These are phyloP conservation scores for Ostrea edulis DNA, from an alignment of 1,140 invertebrate genomes.

Conservation along the genomic window DNA sequence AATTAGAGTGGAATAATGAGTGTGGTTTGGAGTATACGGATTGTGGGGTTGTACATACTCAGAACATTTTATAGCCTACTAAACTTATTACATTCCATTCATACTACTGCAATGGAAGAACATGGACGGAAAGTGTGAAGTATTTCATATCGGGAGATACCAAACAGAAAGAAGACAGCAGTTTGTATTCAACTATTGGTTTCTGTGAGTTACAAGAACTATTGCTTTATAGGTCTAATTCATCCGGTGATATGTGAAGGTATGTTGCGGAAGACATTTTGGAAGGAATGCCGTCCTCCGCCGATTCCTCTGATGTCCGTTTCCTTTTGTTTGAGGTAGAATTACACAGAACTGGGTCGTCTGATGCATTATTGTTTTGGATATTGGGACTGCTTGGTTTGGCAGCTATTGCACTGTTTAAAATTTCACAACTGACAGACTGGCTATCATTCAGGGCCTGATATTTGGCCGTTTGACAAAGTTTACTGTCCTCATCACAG, in stretches of 20 bases:
- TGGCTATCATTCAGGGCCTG: not conserved
- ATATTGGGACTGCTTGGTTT: not conserved
- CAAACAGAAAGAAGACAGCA: not conserved
- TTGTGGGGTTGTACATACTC: no score
- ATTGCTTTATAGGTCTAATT: not conserved
- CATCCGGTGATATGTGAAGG: conserved; percentile 6
- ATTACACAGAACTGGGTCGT: not conserved
- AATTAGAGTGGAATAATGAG: no score
- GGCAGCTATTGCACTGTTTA: conserved; percentile 34
- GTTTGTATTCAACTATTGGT: not conserved
- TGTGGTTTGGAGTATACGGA: no score
- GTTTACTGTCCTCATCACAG: conserved; percentile 58
- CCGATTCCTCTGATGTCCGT: not conserved
- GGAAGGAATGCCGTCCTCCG: not conserved
- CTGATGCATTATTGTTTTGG: not conserved
- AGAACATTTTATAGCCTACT: no score
- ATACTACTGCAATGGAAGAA: no score
- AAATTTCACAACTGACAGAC: not conserved
- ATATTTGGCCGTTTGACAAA: conserved; percentile 33
- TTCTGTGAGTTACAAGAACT: not conserved
- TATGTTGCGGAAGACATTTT: not conserved
- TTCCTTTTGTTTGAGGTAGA: conserved; percentile 30
- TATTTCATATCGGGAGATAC: not conserved
- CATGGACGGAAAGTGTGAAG: not conserved
- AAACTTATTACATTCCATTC: no score